Base-by-base conservation (phyloP, 2,113 vertebrate genomes). In the Cebidichthys violaceus region DNA sequence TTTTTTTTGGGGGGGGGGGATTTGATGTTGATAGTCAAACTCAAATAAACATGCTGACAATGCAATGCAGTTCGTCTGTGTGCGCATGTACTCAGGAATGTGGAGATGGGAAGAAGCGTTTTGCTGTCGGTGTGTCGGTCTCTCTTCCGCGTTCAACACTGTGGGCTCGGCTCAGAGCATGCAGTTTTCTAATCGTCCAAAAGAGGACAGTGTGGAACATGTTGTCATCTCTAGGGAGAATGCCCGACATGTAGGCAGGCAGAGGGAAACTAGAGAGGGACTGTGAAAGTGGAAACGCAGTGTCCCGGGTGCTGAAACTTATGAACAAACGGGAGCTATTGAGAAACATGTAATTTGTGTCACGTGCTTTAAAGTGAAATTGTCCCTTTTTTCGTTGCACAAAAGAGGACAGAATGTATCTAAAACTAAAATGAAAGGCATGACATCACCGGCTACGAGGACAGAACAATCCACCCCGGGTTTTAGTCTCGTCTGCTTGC, bases 201-300 rank as follows among this genome's bases (percentile, higher is more conserved):
- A 89, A 94, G 94, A 94, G 93, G 93, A 85, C 94, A 92, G 78
- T 94, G 92, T 93, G 89, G 90, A 91, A 90, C 92, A 89, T 37
- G 70, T 41, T 82, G 76, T 77, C 88, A 82, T 90, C 89, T 93
- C 90, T 82, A 2, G 90, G 84, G 92, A 91, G 52, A 17, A 37
- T 24, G 69, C 22, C 22, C 18, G 68, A 55, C 50, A 35, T 14
- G 5, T 5, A 70, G 9, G 68, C 73, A 69, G 52, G 52, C 47
- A 18, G 45, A 31, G 67, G 77, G 39, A 65, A 67, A 61, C 52
- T 75, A 61, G 61, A 20, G 59, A 2, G 62, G 43, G 54, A 70
- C 14, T n/a, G 0, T 62, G 22, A 24, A 29, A 71, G 65, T 10
- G 52, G 54, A 60, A 55, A n/a, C 57, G 35, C 37, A 69, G 43